Percentiles rank a stretch among this genome's conserved stretches.
Evolutionary conservation across 1,140 invertebrate species (phyloP).

Genomic region (Drosophila bipectinata): DNA sequence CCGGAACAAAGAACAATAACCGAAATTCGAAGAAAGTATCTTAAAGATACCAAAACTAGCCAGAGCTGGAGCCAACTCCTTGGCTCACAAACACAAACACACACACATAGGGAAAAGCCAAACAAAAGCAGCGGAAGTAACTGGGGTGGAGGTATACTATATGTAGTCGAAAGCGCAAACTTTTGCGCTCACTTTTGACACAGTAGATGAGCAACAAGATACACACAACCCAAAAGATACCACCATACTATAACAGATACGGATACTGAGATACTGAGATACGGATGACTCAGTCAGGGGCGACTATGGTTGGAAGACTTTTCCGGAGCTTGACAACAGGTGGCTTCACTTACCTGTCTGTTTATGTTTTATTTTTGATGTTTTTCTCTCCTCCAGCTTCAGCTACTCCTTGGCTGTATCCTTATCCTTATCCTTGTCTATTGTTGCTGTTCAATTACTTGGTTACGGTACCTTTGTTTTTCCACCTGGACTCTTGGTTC

Average conservation of each 20-base stretch:
- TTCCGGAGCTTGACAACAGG: slow-evolving; percentile 52
- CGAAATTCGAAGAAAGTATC: slow-evolving; percentile 57
- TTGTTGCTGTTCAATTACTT: slow-evolving; percentile 61
- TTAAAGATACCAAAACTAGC: slow-evolving; percentile 44
- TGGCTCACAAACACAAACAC: no score
- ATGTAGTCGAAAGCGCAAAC: slow-evolving; percentile 53
- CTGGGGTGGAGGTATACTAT: background rate
- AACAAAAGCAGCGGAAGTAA: slow-evolving; percentile 40
- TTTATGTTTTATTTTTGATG: slow-evolving; percentile 30
- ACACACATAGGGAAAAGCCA: slow-evolving; percentile 20
- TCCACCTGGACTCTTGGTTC: slow-evolving; percentile 23
- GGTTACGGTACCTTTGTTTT: slow-evolving; percentile 26
- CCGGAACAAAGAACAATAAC: slow-evolving; percentile 44
- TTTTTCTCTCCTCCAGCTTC: no score
- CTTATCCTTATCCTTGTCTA: slow-evolving; percentile 1
- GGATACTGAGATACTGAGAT: background rate
- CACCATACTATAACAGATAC: slow-evolving; percentile 14
- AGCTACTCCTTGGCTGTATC: no score
- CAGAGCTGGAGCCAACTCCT: background rate
- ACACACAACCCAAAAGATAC: slow-evolving; percentile 4
- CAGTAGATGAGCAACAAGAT: slow-evolving; percentile 37
- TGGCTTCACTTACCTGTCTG: slow-evolving; percentile 50
- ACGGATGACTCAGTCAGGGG: slow-evolving; percentile 5
- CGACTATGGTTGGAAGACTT: no score
- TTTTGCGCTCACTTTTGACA: slow-evolving; percentile 79